phyloP scores from a whole-genome alignment of 2,113 vertebrate species.

The Thalassarche chlororhynchos region DNA sequence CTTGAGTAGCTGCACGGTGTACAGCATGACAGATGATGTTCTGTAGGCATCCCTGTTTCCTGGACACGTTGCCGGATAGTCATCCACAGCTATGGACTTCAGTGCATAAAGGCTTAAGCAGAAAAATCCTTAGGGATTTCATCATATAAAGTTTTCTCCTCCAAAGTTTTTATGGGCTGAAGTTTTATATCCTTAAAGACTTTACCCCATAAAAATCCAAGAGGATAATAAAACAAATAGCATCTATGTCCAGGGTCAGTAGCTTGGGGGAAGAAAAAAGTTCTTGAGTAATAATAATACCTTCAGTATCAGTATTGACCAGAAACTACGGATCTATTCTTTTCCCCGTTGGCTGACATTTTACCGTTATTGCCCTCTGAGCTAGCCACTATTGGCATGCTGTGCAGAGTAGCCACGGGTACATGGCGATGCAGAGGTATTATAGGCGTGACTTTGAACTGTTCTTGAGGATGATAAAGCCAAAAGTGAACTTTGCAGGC shows the following conservation, averaged over 20 bases:
- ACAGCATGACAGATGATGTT: neutral
- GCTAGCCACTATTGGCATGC: neutral
- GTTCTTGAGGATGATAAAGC: neutral
- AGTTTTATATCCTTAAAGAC: constrained; percentile 44
- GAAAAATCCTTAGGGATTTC: constrained; percentile 19
- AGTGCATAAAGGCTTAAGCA: neutral
- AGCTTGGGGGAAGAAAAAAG: neutral
- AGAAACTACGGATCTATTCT: neutral
- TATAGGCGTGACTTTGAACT: neutral
- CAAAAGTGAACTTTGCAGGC: neutral
- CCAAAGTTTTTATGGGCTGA: constrained; percentile 45
- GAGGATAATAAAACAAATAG: constrained; percentile 51
- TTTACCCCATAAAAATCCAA: constrained; percentile 41
- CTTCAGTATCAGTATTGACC: constrained; percentile 17
- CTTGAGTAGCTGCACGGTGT: neutral
- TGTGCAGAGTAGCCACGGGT: neutral
- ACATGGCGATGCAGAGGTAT: neutral
- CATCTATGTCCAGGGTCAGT: neutral
- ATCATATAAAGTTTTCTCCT: constrained; percentile 31
- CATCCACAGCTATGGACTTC: neutral
- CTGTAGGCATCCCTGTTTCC: neutral
- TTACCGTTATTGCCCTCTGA: neutral
- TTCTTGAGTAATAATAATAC: constrained; percentile 12
- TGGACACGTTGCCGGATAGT: neutral
- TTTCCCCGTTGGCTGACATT: neutral